Conservation (phyloP, 1,140 invertebrate genomes). For the Aculops lycopersici region DNA sequence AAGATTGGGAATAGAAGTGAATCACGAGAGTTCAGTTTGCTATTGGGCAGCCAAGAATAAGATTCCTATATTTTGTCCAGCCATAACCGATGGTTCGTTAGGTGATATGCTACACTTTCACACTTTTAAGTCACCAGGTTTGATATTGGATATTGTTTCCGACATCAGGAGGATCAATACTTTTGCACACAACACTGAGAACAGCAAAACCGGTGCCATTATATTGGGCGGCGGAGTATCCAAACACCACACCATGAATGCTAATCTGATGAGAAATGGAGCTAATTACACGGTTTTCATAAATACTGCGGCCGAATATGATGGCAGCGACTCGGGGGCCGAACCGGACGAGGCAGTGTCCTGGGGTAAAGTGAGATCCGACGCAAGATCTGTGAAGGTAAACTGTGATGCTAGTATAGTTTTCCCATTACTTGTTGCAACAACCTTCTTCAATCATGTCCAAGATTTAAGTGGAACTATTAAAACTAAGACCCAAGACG, state of each 20-base stretch:
- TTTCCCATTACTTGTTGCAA: conserved; percentile 68
- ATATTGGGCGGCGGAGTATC: conserved; percentile 82
- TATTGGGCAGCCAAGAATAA: conserved; percentile 94
- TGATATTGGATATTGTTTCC: conserved; percentile 69
- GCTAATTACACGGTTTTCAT: conserved; percentile 81
- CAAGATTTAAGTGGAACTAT: too few species aligned
- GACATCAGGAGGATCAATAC: conserved; percentile 65
- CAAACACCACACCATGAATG: conserved; percentile 98
- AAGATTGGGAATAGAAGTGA: conserved; percentile 55
- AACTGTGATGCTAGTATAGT: conserved; percentile 79
- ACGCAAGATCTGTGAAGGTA: conserved; percentile 67
- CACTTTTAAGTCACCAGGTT: conserved; percentile 59
- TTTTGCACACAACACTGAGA: conserved; percentile 66
- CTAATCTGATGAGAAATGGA: conserved; percentile 93
- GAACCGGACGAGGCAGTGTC: conserved; percentile 88
- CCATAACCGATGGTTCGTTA: conserved; percentile 66
- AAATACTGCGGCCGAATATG: conserved; percentile 89
- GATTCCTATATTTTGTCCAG: conserved; percentile 91
- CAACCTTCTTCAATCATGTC: too few species aligned
- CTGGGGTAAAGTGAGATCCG: conserved; percentile 81
- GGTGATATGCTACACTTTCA: conserved; percentile 99
- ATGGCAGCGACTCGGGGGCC: conserved; percentile 91
- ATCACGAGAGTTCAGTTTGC: conserved; percentile 63
- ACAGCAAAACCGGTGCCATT: conserved; percentile 84
- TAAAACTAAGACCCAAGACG: too few species aligned